These are phyloP conservation scores for Petrocephalus microphthalmus DNA, from an alignment of 2,113 vertebrate genomes.

Conservation along the genomic window DNA sequence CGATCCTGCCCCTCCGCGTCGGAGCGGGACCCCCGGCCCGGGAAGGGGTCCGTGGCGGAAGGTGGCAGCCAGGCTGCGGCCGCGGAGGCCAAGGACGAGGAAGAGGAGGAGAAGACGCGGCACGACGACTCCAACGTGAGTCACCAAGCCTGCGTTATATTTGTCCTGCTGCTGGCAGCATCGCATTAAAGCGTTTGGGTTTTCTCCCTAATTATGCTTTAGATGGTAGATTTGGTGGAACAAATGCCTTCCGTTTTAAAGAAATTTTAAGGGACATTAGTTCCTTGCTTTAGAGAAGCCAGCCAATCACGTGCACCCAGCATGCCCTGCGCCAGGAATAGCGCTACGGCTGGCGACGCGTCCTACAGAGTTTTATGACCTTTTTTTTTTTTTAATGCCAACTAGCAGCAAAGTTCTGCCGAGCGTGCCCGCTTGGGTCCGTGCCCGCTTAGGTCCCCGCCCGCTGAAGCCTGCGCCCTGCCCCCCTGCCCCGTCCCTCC, in stretches of 20 bases:
- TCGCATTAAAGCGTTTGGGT: background rate
- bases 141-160: slow-evolving; percentile 9
- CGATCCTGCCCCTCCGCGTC: slow-evolving; percentile 65
- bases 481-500: background rate
- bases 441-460: background rate
- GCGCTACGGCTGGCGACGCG: background rate
- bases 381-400: background rate
- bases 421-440: background rate
- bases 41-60: slow-evolving; percentile 51
- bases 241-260: background rate
- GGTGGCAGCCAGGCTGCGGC: slow-evolving; percentile 44
- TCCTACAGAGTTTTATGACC: background rate
- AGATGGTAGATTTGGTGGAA: slow-evolving; percentile 4
- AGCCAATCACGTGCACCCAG: background rate
- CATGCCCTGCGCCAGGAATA: background rate
- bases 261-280: background rate
- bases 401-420: background rate
- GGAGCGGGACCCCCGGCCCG: slow-evolving; percentile 66
- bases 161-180: slow-evolving; percentile 7
- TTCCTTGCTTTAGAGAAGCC: background rate
- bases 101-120: slow-evolving; percentile 73
- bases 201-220: background rate
- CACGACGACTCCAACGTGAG: slow-evolving; percentile 89
- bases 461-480: background rate
- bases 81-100: slow-evolving; percentile 71